Conservation (phyloP, 2,113 vertebrate genomes). For the Pao palembangensis region DNA sequence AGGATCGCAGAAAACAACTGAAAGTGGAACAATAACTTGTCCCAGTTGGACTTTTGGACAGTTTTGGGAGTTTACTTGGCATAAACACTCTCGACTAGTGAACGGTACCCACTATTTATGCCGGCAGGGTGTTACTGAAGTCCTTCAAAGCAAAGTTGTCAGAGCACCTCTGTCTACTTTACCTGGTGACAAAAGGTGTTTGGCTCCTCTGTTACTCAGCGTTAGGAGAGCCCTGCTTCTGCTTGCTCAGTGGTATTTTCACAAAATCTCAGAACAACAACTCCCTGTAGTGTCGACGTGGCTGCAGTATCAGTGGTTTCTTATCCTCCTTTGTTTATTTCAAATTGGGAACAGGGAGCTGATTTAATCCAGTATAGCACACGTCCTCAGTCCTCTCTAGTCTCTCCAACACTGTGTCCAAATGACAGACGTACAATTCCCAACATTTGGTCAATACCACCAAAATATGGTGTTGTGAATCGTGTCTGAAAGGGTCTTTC, state of each 20-base stretch:
- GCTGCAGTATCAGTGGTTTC: slow-evolving; percentile 22
- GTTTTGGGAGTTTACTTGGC: not conserved
- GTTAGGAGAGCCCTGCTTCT: slow-evolving; percentile 9
- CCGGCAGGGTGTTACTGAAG: slow-evolving; percentile 3
- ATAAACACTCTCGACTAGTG: not conserved
- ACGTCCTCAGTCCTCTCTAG: slow-evolving; percentile 3
- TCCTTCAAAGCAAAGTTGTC: slow-evolving; percentile 19
- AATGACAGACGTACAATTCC: slow-evolving; percentile 7
- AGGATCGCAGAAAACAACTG: slow-evolving; percentile 11
- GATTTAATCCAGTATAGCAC: slow-evolving; percentile 29
- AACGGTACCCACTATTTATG: not conserved
- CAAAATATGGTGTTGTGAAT: too few relatives aligned
- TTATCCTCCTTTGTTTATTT: slow-evolving; percentile 38
- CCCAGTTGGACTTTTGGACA: slow-evolving; percentile 8
- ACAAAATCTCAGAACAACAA: not conserved
- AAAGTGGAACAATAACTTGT: not conserved
- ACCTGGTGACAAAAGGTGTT: slow-evolving; percentile 25
- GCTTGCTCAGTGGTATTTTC: slow-evolving; percentile 14
- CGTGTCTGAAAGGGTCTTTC: too few relatives aligned
- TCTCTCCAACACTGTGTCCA: slow-evolving; percentile 16
- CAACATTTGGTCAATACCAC: too few relatives aligned
- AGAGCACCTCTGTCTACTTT: slow-evolving; percentile 8
- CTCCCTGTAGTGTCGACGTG: slow-evolving; percentile 1
- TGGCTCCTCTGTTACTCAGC: slow-evolving; percentile 5
- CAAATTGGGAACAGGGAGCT: slow-evolving; percentile 23